Base-by-base conservation (phyloP, 2,888 invertebrate species). In the Teleogryllus oceanicus region DNA sequence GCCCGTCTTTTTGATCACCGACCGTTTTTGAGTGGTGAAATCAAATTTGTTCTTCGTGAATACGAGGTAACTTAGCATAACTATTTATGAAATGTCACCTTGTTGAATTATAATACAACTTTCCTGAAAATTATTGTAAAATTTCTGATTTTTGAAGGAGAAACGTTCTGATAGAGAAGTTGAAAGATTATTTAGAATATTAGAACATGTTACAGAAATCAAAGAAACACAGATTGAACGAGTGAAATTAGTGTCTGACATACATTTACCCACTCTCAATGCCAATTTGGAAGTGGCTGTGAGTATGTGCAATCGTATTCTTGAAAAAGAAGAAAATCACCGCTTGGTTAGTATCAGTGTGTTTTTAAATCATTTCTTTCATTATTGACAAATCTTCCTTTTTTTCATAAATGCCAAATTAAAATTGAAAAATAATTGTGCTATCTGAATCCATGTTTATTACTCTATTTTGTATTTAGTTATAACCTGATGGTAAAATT, bases 1-100 rank as follows among this genome's bases (percentile, higher is more conserved):
- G 91, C 92, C 84, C 90, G 96, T 85, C 88, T 96, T 81, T 94
- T 96, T 88, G 95, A 96, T 87, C 96, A 96, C 85, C 91, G 93
- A 83, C 94, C 94, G 62, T 95, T 96, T 86, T 87, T 96, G 81
- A 94, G 92, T 87, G 95, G 96, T 80, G 96, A 96, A 91, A 93
- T 96, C 83, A 93, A 92, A 83, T 93, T 91, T 86, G 93, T 94
- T 88, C 87, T 96, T 10, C 92, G 92, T 83, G 95, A 96, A 86
- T 96, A 96, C 88, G 96, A 96, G 91, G 95, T 94, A 89, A 87
- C 84, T 37, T 37, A 8, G 8, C 37, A 37, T 37, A 37, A 37
- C 37, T 37, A 37, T 37, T 37, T 37, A 37, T 37, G 37, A 37
- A 8, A 37, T 37, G 37, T 37, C 8, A 37, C 37, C 37, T 8